These are phyloP conservation scores for Spinus olivaceus DNA, from an alignment of 2,797 vertebrate genomes.

Conservation along the genomic window DNA sequence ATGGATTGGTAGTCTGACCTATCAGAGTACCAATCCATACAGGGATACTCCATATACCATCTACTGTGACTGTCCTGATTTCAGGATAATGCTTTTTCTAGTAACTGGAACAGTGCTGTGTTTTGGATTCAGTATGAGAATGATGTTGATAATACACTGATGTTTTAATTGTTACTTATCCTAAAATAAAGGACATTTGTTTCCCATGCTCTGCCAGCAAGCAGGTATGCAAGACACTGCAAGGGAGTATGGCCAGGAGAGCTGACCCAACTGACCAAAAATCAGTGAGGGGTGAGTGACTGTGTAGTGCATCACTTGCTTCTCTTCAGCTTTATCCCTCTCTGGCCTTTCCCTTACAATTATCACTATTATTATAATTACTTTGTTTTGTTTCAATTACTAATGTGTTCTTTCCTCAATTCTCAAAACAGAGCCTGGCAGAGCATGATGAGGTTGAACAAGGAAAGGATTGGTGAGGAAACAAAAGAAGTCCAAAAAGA, in stretches of 20 bases:
- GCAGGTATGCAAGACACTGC: neutral
- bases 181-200: neutral
- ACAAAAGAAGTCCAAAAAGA: neutral
- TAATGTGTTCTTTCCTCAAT: neutral
- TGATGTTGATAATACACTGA: neutral
- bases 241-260: neutral
- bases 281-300: rapidly evolving
- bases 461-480: neutral
- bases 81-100: neutral
- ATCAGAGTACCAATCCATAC: neutral
- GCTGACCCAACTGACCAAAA: neutral
- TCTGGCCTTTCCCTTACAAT: neutral
- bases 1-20: neutral
- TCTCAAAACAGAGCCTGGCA: neutral
- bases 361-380: neutral
- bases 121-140: neutral
- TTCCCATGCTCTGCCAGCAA: neutral
- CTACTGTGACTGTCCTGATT: neutral
- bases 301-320: neutral
- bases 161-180: neutral
- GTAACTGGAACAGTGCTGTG: rapidly evolving
- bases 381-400: neutral
- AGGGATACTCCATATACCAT: neutral
- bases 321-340: neutral
- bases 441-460: neutral